Evolutionary conservation across 2,888 invertebrate species (phyloP), one percentile per base, ranked within the genome.

Genomic region (Drosophila anomalata): DNA sequence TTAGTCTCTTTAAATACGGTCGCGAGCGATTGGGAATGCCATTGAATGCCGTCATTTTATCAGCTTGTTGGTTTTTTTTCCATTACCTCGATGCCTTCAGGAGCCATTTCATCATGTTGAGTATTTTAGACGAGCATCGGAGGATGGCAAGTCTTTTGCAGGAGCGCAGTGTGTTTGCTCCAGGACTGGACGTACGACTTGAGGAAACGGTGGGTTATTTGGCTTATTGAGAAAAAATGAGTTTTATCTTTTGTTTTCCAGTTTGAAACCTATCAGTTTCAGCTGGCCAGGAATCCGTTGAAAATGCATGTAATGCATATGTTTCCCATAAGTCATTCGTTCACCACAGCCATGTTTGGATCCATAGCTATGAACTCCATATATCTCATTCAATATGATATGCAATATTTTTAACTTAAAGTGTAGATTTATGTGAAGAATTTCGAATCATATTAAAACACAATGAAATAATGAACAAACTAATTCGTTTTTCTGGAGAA

Each of bases 381-480:
- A 6, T 17, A 77, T 2, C 53, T 82, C 0, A 82, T 82, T 44
- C 82, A 82, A 55, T 67, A 72, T 20, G 82, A 82, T 33, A 59
- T 80, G 3, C 48, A 71, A 33, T 42, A 77, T 29, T 73, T 56
- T 14, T 41, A 42, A 17, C 1, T n/a, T 12, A n/a, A 6, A 7
- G 2, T 14, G 2, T 7, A 14, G 14, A 24, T 0, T 0, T 22
- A 0, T 3, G 22, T 22, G 22, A 22, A 4, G 22, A 22, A 4
- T 22, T 22, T 24, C 22, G 5, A 24, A 24, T 24, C 3, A 4
- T 24, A 24, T 24, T 24, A 24, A 24, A 24, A 24, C 4, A 24
- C 0, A 24, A 24, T 24, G 4, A 24, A 24, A 24, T 24, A 4
- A 24, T 24, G 4, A 24, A 24, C 4, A 9, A 29, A 9, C 9